phyloP scores from a whole-genome alignment of 2,888 invertebrate genomes.

The Spatulosminthurus flaviceps region DNA sequence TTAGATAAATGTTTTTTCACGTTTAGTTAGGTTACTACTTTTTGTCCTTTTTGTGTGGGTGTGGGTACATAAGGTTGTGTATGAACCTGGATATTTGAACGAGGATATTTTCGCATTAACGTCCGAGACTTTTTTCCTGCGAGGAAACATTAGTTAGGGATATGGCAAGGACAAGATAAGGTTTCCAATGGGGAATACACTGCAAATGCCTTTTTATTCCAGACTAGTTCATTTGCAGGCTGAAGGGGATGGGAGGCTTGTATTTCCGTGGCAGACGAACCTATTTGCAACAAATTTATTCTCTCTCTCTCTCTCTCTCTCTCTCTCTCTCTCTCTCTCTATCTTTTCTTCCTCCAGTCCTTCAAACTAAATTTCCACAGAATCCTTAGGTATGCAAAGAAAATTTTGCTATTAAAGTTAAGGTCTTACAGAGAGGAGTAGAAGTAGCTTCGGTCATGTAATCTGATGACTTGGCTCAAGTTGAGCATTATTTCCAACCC shows the following conservation, averaged over 20 bases:
- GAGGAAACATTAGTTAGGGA: background rate
- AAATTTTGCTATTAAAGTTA: constrained; percentile 1
- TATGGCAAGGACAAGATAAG: constrained; percentile 6
- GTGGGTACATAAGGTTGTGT: background rate
- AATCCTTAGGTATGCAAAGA: background rate
- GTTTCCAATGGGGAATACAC: background rate
- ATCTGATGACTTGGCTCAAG: constrained; percentile 13
- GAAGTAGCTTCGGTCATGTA: background rate
- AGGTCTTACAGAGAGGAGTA: background rate
- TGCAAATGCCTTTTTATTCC: background rate
- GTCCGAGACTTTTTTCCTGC: background rate
- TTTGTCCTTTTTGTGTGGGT: background rate
- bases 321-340: background rate
- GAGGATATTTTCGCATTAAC: background rate
- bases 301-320: background rate
- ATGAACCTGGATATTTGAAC: background rate
- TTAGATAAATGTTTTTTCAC: background rate
- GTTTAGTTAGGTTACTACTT: background rate
- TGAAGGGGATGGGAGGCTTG: too few species aligned
- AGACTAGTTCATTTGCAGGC: too few species aligned
- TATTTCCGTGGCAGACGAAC: too few species aligned
- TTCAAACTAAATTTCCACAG: background rate
- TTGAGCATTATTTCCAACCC: constrained; percentile 7
- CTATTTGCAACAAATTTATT: background rate
- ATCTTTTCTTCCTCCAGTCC: background rate